Percentiles rank a stretch among this genome's conserved stretches.
phyloP scores from a whole-genome alignment of 1,140 invertebrate species.

The Brachionus manjavacas region DNA sequence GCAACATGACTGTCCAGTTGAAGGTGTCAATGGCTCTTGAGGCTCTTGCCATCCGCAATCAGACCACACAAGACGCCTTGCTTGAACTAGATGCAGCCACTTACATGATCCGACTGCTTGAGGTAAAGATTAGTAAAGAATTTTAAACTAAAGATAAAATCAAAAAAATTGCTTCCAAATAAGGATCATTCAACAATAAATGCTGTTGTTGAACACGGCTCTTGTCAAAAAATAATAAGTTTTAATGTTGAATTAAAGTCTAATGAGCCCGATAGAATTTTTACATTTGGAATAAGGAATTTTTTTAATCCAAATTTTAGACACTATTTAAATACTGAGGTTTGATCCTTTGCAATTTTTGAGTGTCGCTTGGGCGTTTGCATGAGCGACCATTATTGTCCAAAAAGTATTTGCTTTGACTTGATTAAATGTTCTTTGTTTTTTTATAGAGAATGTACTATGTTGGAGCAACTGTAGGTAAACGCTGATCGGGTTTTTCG shows the following conservation, averaged over 20 bases:
- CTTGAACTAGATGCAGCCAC: slow-evolving; percentile 52
- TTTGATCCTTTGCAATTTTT: slow-evolving; percentile 15
- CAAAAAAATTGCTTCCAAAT: neutral
- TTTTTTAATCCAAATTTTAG: slow-evolving; percentile 12
- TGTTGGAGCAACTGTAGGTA: slow-evolving; percentile 42
- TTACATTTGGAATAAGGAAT: neutral
- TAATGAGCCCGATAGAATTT: neutral
- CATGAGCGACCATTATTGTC: neutral
- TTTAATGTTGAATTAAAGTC: neutral
- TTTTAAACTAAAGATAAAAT: neutral
- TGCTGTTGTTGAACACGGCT: neutral
- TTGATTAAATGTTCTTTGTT: slow-evolving; percentile 3
- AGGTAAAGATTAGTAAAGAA: slow-evolving; percentile 47
- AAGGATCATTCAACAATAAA: slow-evolving; percentile 3
- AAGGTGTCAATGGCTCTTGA: slow-evolving; percentile 56
- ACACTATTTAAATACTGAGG: neutral
- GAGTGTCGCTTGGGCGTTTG: neutral
- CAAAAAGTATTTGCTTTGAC: neutral
- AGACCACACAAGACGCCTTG: slow-evolving; percentile 50
- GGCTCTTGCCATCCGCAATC: slow-evolving; percentile 53
- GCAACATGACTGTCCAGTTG: slow-evolving; percentile 53
- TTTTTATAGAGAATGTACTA: slow-evolving; percentile 42
- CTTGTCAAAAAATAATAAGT: neutral
- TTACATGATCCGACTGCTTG: slow-evolving; percentile 52
- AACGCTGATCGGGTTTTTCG: slow-evolving; percentile 13